Evolutionary conservation across 2,113 vertebrate species (phyloP).

Genomic region (Thamnophis sirtalis): DNA sequence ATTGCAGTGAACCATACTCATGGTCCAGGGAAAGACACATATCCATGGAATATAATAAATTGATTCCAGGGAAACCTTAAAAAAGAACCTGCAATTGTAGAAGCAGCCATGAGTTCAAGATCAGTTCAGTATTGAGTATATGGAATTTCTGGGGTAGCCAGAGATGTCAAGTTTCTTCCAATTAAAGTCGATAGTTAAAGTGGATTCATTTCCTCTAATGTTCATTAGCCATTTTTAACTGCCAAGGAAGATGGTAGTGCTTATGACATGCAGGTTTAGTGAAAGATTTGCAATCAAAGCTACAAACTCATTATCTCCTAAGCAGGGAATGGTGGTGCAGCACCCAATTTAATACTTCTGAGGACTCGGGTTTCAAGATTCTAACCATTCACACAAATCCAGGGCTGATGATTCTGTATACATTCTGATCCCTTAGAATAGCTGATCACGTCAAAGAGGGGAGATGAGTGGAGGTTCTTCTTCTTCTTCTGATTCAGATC

Average conservation of each 20-base stretch:
- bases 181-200: constrained; percentile 10
- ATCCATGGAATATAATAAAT: constrained; percentile 63
- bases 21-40: constrained; percentile 70
- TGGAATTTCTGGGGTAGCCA: neutral
- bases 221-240: neutral
- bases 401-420: neutral
- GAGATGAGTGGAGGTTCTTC: neutral
- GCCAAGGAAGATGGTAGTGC: neutral
- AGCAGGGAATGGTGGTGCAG: rapidly evolving
- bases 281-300: constrained; percentile 33
- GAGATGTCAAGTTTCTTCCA: neutral
- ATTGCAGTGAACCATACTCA: constrained; percentile 82
- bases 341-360: neutral
- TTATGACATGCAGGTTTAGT: constrained; percentile 21
- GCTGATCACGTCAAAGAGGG: constrained; percentile 50
- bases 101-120: constrained; percentile 1
- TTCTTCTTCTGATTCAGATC: constrained; percentile 19
- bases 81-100: neutral
- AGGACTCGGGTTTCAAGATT: constrained; percentile 14
- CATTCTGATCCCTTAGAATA: constrained; percentile 37
- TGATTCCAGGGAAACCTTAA: neutral
- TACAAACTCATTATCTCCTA: constrained; percentile 16
- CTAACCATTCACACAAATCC: neutral
- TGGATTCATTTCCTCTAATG: neutral
- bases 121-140: neutral